These are phyloP conservation scores for Ictalurus punctatus DNA, from an alignment of 2,113 vertebrate species.

Conservation along the genomic window DNA sequence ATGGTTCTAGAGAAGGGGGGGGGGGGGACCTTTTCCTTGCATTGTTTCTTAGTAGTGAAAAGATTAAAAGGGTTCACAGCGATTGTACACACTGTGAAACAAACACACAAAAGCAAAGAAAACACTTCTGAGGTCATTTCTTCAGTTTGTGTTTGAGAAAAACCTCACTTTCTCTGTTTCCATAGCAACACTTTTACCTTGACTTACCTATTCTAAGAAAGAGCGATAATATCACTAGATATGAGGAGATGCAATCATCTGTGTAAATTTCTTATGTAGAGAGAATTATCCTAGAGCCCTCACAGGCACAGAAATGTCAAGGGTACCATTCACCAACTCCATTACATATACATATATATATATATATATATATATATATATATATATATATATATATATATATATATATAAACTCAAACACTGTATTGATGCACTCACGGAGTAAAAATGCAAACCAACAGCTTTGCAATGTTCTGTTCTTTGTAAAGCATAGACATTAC, in stretches of 20 bases:
- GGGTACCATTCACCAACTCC: not conserved
- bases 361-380: not conserved
- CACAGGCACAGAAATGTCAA: not conserved
- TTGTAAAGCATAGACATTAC: not conserved
- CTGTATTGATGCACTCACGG: not conserved
- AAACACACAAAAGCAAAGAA: not conserved
- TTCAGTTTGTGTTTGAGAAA: constrained; percentile 14
- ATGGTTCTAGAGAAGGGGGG: not conserved
- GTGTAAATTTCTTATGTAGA: not conserved
- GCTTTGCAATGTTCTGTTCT: not conserved
- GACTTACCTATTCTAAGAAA: constrained; percentile 4
- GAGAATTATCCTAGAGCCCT: not conserved
- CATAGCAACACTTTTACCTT: constrained; percentile 30
- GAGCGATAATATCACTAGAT: constrained; percentile 7
- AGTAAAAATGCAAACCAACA: not conserved
- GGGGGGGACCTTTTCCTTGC: not conserved
- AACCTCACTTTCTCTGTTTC: constrained; percentile 20
- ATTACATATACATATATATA: not conserved
- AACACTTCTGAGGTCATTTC: constrained; percentile 1
- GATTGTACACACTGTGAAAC: not conserved
- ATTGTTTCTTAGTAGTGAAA: not conserved
- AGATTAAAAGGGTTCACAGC: not conserved
- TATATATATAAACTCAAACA: not conserved
- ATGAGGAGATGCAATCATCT: constrained; percentile 14
- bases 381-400: not conserved